Base-by-base conservation (phyloP, 2,113 vertebrate species). In the Elanus axillaris region DNA sequence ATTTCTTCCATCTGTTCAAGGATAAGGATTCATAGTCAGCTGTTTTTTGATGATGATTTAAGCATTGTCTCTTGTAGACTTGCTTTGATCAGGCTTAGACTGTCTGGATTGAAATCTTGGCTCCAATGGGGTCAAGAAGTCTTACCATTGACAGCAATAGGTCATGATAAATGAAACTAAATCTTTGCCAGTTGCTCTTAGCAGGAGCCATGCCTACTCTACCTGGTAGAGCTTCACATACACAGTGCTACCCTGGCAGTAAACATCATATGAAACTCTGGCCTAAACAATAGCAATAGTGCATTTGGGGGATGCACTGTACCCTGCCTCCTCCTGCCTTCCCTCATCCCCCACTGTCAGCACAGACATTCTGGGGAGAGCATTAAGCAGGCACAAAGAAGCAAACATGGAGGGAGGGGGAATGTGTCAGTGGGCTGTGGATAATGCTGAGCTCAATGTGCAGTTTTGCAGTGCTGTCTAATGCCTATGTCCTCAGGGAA, bases 381-480 rank as follows among this genome's bases (percentile, higher is more conserved):
- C 13, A 34, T 80, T 62, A 74, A 83, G 56, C 42, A 88, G 74
- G 59, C 47, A 84, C 63, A 86, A 76, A 78, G 53, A 80, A 91
- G 58, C 36, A 45, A 53, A 52, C 38, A n/a, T 21, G 76, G 45
- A 21, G 3, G 11, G 18, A 34, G 32, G 29, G 22, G 16, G 50
- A n/a, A 68, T 0, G 4, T 94, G 60, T 50, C 31, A 32, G 81
- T 68, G 84, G 74, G 34, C 72, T 96, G 91, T 72, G 74, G 83
- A 77, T 91, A 95, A 94, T 73, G 89, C 92, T 90, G 93, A 96
- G 86, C 72, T 78, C 72, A 79, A 31, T 43, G 83, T 80, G 71
- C 56, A 90, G 69, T 85, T 92, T 85, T 95, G 92, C 93, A 88
- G 74, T n/a, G 76, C 81, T 96, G 79, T 63, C 95, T 86, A 88